A percentile compares a stretch with the other conserved stretches of the same genome.
phyloP scores from a whole-genome alignment of 2,113 vertebrate species.

The Cathartes aura region DNA sequence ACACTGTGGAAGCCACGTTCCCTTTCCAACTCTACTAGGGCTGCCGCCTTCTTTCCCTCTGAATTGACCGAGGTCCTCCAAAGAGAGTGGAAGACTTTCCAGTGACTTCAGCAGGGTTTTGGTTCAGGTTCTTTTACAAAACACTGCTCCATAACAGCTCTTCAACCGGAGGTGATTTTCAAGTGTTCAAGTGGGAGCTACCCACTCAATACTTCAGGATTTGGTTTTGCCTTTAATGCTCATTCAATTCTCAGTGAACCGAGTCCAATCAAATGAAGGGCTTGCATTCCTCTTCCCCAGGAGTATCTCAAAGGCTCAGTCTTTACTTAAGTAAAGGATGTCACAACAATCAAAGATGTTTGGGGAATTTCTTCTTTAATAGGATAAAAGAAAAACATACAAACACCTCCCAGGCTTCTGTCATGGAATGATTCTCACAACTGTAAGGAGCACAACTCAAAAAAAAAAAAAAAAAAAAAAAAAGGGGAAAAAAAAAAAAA shows the following conservation, averaged over 20 bases:
- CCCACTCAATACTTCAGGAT: neutral
- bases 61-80: rapidly evolving
- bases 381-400: conserved; percentile 23
- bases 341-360: conserved; percentile 17
- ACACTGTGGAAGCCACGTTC: neutral
- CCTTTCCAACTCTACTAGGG: neutral
- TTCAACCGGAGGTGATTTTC: neutral
- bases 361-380: conserved; percentile 61
- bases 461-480: neutral
- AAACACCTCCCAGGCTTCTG: conserved; percentile 44
- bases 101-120: neutral
- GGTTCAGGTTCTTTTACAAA: neutral
- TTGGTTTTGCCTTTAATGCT: neutral
- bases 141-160: neutral
- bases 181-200: neutral
- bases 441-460: neutral
- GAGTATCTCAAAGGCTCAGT: neutral
- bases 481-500: neutral
- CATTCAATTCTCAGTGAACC: neutral
- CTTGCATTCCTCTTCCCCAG: neutral
- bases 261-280: neutral
- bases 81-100: neutral
- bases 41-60: neutral
- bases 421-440: conserved; percentile 39
- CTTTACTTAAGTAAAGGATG: conserved; percentile 23